Percentiles rank a stretch among this genome's conserved stretches.
These are phyloP conservation scores for Rhinolophus sinicus DNA, from an alignment of 2,113 vertebrate species.

Conservation along the genomic window DNA sequence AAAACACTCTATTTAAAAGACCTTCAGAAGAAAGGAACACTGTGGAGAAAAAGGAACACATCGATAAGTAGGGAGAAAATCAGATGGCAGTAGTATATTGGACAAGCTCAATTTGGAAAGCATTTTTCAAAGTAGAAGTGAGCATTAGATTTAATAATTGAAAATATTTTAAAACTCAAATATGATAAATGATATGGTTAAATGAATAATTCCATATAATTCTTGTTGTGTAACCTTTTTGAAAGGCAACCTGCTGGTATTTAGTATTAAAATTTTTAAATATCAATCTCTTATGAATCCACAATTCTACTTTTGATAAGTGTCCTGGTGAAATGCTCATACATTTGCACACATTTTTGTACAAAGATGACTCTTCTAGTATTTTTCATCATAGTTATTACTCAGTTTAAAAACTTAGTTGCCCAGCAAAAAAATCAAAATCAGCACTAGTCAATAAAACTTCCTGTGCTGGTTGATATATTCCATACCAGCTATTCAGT, in stretches of 20 bases:
- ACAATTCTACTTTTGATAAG: not conserved
- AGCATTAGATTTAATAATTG: not conserved
- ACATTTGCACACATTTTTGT: not conserved
- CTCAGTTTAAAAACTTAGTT: not conserved
- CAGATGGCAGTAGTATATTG: not conserved
- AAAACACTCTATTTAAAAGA: not conserved
- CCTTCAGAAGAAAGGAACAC: not conserved
- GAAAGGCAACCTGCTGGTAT: not conserved
- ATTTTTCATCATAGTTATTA: not conserved
- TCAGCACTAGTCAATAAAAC: not conserved
- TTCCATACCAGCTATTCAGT: not conserved
- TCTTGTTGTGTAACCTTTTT: not conserved
- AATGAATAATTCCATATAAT: not conserved
- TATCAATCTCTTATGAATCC: not conserved
- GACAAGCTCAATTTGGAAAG: not conserved
- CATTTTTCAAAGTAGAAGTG: not conserved
- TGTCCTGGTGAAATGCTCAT: not conserved
- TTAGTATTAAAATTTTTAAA: not conserved
- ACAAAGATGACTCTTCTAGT: not conserved
- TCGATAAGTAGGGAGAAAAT: not conserved
- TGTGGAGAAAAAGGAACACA: not conserved
- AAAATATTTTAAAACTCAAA: conserved; percentile 18
- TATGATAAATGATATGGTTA: not conserved
- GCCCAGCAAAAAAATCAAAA: not conserved
- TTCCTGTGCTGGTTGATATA: not conserved